phyloP scores from a whole-genome alignment of 2,797 vertebrate species.

The Acridotheres tristis region DNA sequence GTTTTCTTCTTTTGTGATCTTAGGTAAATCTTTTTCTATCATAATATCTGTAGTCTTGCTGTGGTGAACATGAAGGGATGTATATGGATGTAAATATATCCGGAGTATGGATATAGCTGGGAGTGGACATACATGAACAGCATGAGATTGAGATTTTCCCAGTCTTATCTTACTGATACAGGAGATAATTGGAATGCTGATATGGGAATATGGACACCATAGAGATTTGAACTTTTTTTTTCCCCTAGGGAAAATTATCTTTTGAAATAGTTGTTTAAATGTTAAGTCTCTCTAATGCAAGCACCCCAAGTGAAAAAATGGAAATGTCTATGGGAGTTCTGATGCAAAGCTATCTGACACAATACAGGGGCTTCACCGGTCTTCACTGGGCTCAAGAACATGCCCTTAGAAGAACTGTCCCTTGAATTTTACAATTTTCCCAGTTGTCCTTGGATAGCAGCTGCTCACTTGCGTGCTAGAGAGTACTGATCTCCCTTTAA shows the following conservation, averaged over 20 bases:
- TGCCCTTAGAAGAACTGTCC: background rate
- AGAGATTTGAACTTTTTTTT: background rate
- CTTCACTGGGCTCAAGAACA: background rate
- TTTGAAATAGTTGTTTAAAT: background rate
- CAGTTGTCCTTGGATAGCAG: background rate
- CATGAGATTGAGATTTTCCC: background rate
- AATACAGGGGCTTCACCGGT: background rate
- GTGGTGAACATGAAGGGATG: background rate
- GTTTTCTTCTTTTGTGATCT: background rate
- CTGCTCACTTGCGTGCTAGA: background rate
- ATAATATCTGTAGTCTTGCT: background rate
- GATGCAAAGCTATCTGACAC: background rate
- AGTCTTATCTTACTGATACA: background rate
- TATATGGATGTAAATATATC: background rate
- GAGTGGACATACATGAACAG: background rate
- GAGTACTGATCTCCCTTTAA: background rate
- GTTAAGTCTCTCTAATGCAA: background rate
- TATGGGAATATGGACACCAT: background rate
- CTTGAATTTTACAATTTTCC: background rate
- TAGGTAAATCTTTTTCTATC: background rate
- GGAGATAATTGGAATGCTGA: background rate
- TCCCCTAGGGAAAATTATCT: background rate
- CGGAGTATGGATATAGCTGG: background rate
- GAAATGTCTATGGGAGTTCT: background rate
- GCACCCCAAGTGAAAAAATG: background rate